These are phyloP conservation scores for Metopia argyrocephala DNA, from an alignment of 2,888 invertebrate genomes.

Conservation along the genomic window DNA sequence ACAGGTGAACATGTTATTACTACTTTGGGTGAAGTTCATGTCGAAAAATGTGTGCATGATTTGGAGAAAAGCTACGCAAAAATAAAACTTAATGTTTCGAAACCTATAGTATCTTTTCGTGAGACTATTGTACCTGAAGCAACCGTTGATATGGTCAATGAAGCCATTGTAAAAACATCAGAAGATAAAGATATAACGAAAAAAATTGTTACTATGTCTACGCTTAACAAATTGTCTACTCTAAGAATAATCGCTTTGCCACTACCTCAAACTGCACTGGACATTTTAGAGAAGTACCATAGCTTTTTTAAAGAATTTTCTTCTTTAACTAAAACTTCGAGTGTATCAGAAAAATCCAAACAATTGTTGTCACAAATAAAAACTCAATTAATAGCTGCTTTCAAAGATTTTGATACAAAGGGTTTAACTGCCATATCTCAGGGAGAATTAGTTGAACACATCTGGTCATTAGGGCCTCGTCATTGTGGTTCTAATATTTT, in stretches of 20 bases:
- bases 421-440: slow-evolving; percentile 80
- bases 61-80: slow-evolving; percentile 89
- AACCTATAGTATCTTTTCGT: slow-evolving; percentile 96
- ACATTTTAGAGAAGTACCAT: slow-evolving; percentile 85
- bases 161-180: slow-evolving; percentile 85
- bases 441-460: slow-evolving; percentile 81
- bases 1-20: slow-evolving; percentile 96
- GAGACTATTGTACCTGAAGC: slow-evolving; percentile 94
- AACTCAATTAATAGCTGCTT: slow-evolving; percentile 81
- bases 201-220: slow-evolving; percentile 81
- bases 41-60: slow-evolving; percentile 97
- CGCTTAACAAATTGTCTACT: slow-evolving; percentile 85
- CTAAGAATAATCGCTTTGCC: slow-evolving; percentile 88
- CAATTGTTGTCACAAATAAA: slow-evolving; percentile 73
- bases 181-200: slow-evolving; percentile 79
- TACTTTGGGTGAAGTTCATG: slow-evolving; percentile 97
- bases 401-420: slow-evolving; percentile 80
- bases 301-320: slow-evolving; percentile 83
- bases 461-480: slow-evolving; percentile 96
- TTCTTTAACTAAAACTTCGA: slow-evolving; percentile 67
- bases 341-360: slow-evolving; percentile 73
- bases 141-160: slow-evolving; percentile 90
- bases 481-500: slow-evolving; percentile 94
- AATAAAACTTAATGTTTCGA: slow-evolving; percentile 92
- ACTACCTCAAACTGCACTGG: slow-evolving; percentile 85